phyloP scores from a whole-genome alignment of 23 tunicate species.

The Botrylloides violaceus region DNA sequence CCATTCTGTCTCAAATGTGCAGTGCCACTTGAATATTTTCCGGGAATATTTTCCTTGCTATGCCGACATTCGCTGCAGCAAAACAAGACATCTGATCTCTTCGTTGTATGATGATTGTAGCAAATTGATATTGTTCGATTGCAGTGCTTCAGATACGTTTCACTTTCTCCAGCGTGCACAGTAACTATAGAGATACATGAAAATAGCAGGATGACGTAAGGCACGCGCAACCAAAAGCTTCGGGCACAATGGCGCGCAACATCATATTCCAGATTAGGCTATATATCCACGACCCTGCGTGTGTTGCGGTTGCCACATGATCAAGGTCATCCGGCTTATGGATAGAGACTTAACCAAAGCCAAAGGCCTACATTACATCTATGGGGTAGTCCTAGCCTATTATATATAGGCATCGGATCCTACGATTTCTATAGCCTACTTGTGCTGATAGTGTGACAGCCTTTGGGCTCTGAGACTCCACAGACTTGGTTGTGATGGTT shows the following conservation, averaged over 20 bases:
- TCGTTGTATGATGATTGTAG: background rate
- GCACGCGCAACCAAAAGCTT: no score
- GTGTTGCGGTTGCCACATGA: no score
- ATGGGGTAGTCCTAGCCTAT: no score
- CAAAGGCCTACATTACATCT: no score
- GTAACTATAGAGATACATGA: conserved; percentile 12
- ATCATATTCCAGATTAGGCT: no score
- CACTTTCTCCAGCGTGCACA: conserved; percentile 26
- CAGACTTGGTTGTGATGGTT: conserved; percentile 13
- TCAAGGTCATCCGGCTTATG: no score
- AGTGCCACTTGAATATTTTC: no score
- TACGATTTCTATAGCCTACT: conserved; percentile 2
- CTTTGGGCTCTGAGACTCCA: conserved; percentile 10
- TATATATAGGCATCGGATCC: background rate
- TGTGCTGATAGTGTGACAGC: conserved; percentile 17
- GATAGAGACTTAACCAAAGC: no score
- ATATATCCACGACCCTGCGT: no score
- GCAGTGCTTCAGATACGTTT: conserved; percentile 24
- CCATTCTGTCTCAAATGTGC: no score
- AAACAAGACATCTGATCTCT: conserved; percentile 5
- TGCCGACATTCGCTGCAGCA: conserved; percentile 21
- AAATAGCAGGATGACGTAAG: no score
- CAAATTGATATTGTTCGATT: conserved; percentile 19
- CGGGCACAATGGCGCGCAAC: no score
- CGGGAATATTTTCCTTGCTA: background rate